phyloP scores from a whole-genome alignment of 1,140 invertebrate genomes.

The Drosophila leontia region DNA sequence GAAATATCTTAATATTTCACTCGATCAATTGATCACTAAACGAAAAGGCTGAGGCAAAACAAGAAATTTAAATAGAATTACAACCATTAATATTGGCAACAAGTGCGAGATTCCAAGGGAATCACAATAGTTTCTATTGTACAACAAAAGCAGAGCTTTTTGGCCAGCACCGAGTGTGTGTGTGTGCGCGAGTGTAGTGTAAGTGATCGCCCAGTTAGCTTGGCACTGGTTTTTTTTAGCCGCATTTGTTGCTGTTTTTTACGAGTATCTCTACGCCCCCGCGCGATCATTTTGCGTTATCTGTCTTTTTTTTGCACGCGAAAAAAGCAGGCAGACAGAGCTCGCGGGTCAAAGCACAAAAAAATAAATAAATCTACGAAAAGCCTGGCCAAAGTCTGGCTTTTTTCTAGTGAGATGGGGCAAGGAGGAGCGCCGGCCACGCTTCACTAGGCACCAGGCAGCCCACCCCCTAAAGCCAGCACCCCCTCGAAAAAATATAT shows the following conservation, averaged over 20 bases:
- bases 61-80: conserved; percentile 5
- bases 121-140: conserved; percentile 27
- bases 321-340: neutral
- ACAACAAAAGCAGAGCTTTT: conserved; percentile 32
- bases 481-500: neutral
- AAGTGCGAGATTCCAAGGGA: conserved; percentile 19
- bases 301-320: conserved; percentile 30
- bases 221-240: conserved; percentile 16
- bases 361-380: neutral
- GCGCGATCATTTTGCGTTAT: conserved; percentile 34
- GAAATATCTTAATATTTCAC: neutral
- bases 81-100: conserved; percentile 2
- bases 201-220: conserved; percentile 37
- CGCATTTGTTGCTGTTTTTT: conserved; percentile 14
- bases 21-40: neutral
- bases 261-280: conserved; percentile 24
- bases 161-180: conserved; percentile 18
- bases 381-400: conserved; percentile 48
- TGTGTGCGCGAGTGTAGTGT: conserved; percentile 8
- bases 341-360: conserved; percentile 19
- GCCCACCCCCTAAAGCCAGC: neutral
- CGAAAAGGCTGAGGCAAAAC: neutral
- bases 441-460: conserved; percentile 41
- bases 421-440: conserved; percentile 45
- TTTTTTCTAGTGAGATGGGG: conserved; percentile 36